Evolutionary conservation across 1,140 invertebrate genomes (phyloP), one percentile per base, ranked within the genome.

Genomic region (Anastrepha obliqua): DNA sequence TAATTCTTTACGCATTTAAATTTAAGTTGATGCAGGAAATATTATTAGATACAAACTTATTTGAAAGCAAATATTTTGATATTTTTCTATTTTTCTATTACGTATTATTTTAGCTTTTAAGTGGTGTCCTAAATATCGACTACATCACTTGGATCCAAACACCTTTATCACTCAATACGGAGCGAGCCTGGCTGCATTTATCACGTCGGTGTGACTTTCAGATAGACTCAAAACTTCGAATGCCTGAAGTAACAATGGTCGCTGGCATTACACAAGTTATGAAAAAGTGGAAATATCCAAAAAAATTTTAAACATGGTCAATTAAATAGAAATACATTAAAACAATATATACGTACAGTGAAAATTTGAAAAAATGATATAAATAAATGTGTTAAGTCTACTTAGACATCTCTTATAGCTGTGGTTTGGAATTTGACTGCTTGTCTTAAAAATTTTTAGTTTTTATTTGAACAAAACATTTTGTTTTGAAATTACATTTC

Each of bases 111-210:
- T 60, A 95, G 94, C 90, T 95, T 20, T 89, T 95, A 13, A 94
- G 93, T 17, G 94, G 94, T 58, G 92, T 94, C 8, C 93, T 95
- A 91, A 92, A 91, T 88, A 94, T 95, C 51, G 94, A 95, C 90
- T 95, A 95, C 93, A 90, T 93, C 1, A 90, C 92, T 86, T 93
- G 95, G 88, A 90, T 95, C 29, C 93, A 94, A 87, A 94, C 93
- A 87, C 94, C 95, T 4, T 91, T 95, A 89, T 94, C 94, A 11
- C 89, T 95, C 78, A 95, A 93, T 90, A 89, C 92, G 9, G 94
- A 95, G 88, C 92, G 94, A 65, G 93, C 94, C 70, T 95, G 94
- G 94, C 88, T 93, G 81, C 95, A 95, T 89, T 91, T 95, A 78
- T 93, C 93, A 55, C 90, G 93, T 55, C 91, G 94, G 85, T 94